These are phyloP conservation scores for Dreissena rostriformis DNA, from an alignment of 1,140 invertebrate species.

Conservation along the genomic window DNA sequence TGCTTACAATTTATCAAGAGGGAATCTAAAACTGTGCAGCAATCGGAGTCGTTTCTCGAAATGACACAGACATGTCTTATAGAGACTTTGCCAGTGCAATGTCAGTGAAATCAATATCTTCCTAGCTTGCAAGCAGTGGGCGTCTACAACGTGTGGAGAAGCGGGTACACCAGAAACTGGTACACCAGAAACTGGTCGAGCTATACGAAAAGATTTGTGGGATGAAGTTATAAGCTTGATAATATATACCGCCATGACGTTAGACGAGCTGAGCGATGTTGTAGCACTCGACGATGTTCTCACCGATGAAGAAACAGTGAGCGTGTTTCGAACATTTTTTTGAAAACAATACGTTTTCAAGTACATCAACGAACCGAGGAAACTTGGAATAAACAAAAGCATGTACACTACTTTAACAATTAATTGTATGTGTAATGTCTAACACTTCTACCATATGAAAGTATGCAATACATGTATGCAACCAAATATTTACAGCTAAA, in stretches of 20 bases:
- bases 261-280: background rate
- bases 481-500: too few species aligned
- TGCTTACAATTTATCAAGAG: slow-evolving; percentile 34
- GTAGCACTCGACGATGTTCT: slow-evolving; percentile 18
- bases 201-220: slow-evolving; percentile 4
- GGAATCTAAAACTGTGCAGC: slow-evolving; percentile 16
- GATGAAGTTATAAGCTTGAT: slow-evolving; percentile 7
- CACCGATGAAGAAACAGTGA: slow-evolving; percentile 16
- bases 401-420: too few species aligned
- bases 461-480: too few species aligned
- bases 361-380: background rate
- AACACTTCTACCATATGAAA: too few species aligned
- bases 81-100: background rate
- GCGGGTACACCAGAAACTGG: background rate
- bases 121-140: slow-evolving; percentile 22
- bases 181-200: background rate
- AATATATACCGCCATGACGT: slow-evolving; percentile 17
- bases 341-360: background rate
- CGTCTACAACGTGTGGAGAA: background rate
- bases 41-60: slow-evolving; percentile 31
- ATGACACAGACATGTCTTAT: slow-evolving; percentile 20
- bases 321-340: slow-evolving; percentile 4
- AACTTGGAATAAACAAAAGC: too few species aligned
- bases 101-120: slow-evolving; percentile 13
- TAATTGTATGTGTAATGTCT: too few species aligned